A percentile compares a stretch with the other conserved stretches of the same genome.
Evolutionary conservation across 2,888 invertebrate species (phyloP).

Genomic region (Sympetrum striolatum): DNA sequence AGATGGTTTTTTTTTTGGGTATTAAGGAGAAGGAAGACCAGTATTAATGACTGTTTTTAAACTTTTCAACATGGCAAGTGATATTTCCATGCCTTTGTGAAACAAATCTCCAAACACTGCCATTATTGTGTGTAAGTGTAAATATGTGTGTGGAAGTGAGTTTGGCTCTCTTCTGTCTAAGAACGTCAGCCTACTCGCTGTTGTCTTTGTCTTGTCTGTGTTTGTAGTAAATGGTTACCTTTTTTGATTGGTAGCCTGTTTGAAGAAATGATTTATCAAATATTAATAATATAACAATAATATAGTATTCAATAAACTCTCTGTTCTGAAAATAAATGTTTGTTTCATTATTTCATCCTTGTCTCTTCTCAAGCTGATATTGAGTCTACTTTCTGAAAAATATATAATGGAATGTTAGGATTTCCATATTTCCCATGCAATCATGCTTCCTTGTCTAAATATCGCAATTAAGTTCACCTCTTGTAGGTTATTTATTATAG

Average conservation of each 20-base stretch:
- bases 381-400: no score
- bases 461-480: no score
- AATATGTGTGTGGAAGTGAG: slow-evolving; percentile 27
- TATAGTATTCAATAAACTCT: slow-evolving; percentile 42
- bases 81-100: slow-evolving; percentile 44
- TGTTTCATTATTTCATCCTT: not conserved
- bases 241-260: slow-evolving; percentile 38
- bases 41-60: slow-evolving; percentile 42
- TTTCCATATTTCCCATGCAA: no score
- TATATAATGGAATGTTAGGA: no score
- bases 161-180: not conserved
- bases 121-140: slow-evolving; percentile 40
- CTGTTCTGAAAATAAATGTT: slow-evolving; percentile 21
- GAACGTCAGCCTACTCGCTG: not conserved
- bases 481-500: no score
- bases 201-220: slow-evolving; percentile 41
- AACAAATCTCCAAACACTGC: slow-evolving; percentile 43
- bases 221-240: slow-evolving; percentile 36
- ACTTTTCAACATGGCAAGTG: slow-evolving; percentile 44
- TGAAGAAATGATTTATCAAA: slow-evolving; percentile 44
- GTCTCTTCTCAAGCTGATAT: no score
- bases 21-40: slow-evolving; percentile 30
- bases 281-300: slow-evolving; percentile 41
- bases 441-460: no score
- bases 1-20: slow-evolving; percentile 24